phyloP scores from a whole-genome alignment of 2,888 invertebrate genomes.

The Odontothrips loti region DNA sequence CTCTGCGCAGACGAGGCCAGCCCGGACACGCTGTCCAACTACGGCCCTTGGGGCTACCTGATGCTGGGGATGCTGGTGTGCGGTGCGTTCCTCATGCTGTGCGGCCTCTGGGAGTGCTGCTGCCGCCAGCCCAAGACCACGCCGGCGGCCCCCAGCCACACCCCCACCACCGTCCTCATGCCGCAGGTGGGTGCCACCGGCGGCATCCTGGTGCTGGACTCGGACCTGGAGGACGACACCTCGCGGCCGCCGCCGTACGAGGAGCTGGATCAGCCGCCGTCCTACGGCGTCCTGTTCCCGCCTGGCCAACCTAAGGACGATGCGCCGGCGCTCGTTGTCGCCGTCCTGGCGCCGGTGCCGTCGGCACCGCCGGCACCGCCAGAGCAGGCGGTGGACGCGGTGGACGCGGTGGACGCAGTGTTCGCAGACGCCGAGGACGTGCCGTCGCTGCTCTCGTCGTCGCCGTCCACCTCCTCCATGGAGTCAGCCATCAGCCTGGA shows the following conservation, averaged over 20 bases:
- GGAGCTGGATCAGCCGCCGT: slow-evolving; percentile 58
- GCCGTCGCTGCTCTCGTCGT: neutral
- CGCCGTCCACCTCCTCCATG: slow-evolving; percentile 1
- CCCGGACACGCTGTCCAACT: slow-evolving; percentile 60
- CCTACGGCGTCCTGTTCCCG: slow-evolving; percentile 64
- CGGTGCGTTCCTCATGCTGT: slow-evolving; percentile 64
- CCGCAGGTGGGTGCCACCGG: slow-evolving; percentile 44
- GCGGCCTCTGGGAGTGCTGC: slow-evolving; percentile 48
- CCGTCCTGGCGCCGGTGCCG: neutral
- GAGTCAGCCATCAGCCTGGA: neutral
- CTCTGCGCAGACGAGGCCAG: slow-evolving; percentile 39
- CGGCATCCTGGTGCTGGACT: slow-evolving; percentile 39
- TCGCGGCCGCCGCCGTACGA: slow-evolving; percentile 59
- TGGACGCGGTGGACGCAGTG: neutral
- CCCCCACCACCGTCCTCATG: slow-evolving; percentile 44
- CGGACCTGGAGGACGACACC: slow-evolving; percentile 19
- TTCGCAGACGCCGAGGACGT: neutral
- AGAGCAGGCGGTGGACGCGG: neutral
- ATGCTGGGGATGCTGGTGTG: slow-evolving; percentile 67
- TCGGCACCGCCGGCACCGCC: neutral
- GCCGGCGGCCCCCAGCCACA: slow-evolving; percentile 37
- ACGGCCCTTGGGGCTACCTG: slow-evolving; percentile 70
- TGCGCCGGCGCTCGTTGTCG: neutral
- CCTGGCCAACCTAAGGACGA: neutral
- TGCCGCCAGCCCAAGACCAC: slow-evolving; percentile 48